Evolutionary conservation across 2,888 invertebrate genomes (phyloP), one percentile per base, ranked within the genome.

Genomic region (Lepidochrysops patricia): DNA sequence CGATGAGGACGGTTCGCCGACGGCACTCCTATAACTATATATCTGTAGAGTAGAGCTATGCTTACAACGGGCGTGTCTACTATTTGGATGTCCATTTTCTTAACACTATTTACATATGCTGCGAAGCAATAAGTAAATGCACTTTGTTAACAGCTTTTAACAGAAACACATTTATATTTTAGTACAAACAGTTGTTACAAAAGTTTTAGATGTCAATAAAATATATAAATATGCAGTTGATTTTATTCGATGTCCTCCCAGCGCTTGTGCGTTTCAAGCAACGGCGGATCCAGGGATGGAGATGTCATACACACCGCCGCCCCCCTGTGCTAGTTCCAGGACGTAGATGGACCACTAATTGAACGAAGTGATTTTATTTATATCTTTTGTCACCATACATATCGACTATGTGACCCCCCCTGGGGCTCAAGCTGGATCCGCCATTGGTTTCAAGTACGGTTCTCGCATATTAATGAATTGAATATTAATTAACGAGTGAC

Each of bases 161-260:
- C 78, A 79, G 77, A 80, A 76, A 84, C 85, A 87, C 84, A 79
- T 84, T 85, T 85, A 85, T 85, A 87, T 87, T 84, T 87, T 88
- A 88, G 86, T 88, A 87, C 86, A 87, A 88, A 86, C 81, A 82
- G 80, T 84, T 87, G 87, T 85, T 86, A 86, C 75, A 76, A 84
- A 84, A 78, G 78, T 84, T 84, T 83, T 87, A 88, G 87, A 86
- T 87, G 86, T 86, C 85, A 89, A 87, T 88, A 88, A 88, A 88
- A 78, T 69, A 63, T 59, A 56, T 63, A 63, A 64, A 56, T 50
- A 60, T 49, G 19, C 29, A n/a, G 26, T 43, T 27, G 13, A 34
- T 64, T 66, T 66, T 52, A 35, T 58, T 58, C 19, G 9, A 23
- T 4, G 9, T 43, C 43, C 43, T 43, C 6, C 13, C 35, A 35